Conservation (phyloP, 35 echinoderm and acorn worm genomes). For the Heliocidaris tuberculata region DNA sequence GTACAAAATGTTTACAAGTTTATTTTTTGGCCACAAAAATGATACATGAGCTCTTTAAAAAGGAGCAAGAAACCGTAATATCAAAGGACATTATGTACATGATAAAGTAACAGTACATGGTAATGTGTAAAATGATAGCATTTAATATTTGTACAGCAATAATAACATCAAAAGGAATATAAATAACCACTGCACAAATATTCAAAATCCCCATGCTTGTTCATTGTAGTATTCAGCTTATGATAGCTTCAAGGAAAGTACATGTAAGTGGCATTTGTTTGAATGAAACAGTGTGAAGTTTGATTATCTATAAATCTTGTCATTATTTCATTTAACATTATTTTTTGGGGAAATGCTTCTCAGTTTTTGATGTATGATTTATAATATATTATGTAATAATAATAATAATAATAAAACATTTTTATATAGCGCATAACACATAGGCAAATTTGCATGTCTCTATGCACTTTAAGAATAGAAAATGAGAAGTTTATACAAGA, state of each 20-base stretch:
- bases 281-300: too few relatives aligned
- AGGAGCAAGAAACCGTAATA: neutral
- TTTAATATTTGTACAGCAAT: neutral
- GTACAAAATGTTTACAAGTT: neutral
- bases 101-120: neutral
- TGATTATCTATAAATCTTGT: neutral
- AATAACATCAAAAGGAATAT: neutral
- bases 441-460: too few relatives aligned
- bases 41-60: neutral
- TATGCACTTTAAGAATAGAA: too few relatives aligned
- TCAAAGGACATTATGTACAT: neutral
- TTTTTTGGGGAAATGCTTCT: neutral
- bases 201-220: neutral
- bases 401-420: too few relatives aligned
- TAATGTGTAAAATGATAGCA: neutral
- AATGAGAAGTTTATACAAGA: too few relatives aligned
- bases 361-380: neutral
- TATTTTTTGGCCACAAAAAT: conserved; percentile 14
- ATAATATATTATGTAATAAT: neutral
- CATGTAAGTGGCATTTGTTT: too few relatives aligned
- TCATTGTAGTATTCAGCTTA: too few relatives aligned
- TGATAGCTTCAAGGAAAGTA: too few relatives aligned
- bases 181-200: neutral
- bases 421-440: too few relatives aligned
- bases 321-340: neutral